Evolutionary conservation across 1,140 invertebrate species (phyloP).

Genomic region (Phymorhynchus buccinoides): DNA sequence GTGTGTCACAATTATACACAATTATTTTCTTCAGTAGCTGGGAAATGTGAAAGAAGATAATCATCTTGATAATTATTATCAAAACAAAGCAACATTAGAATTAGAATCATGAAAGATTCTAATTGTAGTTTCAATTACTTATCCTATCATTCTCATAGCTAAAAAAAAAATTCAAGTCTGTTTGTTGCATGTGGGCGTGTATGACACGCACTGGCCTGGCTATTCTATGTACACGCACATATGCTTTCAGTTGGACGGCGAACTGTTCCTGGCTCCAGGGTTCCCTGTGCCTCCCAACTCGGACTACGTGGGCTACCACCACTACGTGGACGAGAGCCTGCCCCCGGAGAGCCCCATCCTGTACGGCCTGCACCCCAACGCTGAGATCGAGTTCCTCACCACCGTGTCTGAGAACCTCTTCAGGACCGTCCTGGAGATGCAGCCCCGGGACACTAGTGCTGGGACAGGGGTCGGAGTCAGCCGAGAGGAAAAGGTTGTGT

Average conservation of each 20-base stretch:
- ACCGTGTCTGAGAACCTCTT: conserved; percentile 93
- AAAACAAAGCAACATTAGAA: too few relatives aligned
- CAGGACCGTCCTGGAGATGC: conserved; percentile 95
- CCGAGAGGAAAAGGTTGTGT: conserved; percentile 88
- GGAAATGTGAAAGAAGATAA: too few relatives aligned
- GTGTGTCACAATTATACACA: too few relatives aligned
- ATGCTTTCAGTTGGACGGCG: conserved; percentile 89
- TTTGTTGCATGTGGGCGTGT: too few relatives aligned
- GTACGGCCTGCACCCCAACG: conserved; percentile 96
- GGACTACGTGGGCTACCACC: conserved; percentile 92
- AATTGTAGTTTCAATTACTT: too few relatives aligned
- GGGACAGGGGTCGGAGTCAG: conserved; percentile 87
- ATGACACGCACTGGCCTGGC: too few relatives aligned
- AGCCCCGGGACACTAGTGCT: conserved; percentile 89
- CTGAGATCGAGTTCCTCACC: conserved; percentile 95
- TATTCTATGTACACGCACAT: too few relatives aligned
- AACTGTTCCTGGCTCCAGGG: conserved; percentile 90
- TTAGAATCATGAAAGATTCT: too few relatives aligned
- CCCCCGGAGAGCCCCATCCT: conserved; percentile 92
- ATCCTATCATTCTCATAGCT: too few relatives aligned
- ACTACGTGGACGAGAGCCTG: conserved; percentile 93
- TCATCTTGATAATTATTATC: too few relatives aligned
- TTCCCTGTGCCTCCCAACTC: conserved; percentile 92
- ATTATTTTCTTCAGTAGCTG: too few relatives aligned
- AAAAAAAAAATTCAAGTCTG: too few relatives aligned